Conservation (phyloP, 2,113 vertebrate species). For the Quiscalus mexicanus region DNA sequence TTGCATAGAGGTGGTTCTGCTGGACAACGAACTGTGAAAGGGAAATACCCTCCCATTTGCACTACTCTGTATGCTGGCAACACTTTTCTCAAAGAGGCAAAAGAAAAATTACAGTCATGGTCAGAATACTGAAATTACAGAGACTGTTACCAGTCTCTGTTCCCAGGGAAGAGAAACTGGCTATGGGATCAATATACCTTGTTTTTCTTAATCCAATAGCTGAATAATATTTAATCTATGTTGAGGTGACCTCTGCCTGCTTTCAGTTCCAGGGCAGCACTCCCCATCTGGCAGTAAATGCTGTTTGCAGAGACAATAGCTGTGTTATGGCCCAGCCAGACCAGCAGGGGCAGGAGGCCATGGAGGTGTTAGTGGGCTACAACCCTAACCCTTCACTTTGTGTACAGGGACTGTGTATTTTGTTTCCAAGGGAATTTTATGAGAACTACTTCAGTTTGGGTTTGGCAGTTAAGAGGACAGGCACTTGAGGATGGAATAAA, state of each 20-base stretch:
- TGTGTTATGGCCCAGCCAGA: accelerated
- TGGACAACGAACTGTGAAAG: neutral
- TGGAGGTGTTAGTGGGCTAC: neutral
- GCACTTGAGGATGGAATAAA: constrained; percentile 38
- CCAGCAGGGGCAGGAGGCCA: neutral
- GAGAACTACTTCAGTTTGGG: constrained; percentile 41
- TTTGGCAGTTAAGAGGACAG: constrained; percentile 41
- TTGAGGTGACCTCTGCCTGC: neutral
- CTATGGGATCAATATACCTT: neutral
- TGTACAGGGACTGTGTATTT: neutral
- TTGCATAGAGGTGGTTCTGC: neutral
- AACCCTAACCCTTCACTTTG: neutral
- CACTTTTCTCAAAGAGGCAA: neutral
- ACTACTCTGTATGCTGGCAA: neutral
- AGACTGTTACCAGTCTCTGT: neutral
- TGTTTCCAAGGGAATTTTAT: constrained; percentile 59
- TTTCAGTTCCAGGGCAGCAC: neutral
- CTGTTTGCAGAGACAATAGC: neutral
- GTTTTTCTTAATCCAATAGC: neutral
- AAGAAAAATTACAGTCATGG: neutral
- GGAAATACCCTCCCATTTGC: neutral
- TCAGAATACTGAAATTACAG: neutral
- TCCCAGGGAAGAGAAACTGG: neutral
- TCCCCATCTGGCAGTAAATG: neutral
- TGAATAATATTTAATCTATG: neutral